Evolutionary conservation across 1,140 invertebrate genomes (phyloP), one percentile per base, ranked within the genome.

Genomic region (Gonatopus flavifemur): DNA sequence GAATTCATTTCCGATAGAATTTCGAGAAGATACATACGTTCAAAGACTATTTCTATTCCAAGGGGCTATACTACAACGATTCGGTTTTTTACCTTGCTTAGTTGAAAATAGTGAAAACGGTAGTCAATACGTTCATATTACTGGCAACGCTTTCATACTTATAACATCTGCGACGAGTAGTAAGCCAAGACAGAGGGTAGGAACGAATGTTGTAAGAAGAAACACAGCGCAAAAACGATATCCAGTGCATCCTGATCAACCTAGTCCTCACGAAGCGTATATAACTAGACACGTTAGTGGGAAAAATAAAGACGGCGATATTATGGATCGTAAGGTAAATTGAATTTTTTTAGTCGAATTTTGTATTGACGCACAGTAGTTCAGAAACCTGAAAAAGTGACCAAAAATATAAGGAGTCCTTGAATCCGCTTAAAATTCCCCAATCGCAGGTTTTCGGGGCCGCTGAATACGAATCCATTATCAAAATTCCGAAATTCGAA

Each of bases 141-240:
- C 91, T 22, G 96, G 95, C 0, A 95, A 95, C 67, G 93, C 96
- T 82, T 98, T 98, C 76, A 86, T 95, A 50, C 82, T 97, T 39
- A 88, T 97, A 62, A 88, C 88, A 2, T 80, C 80, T 1, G 82
- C 79, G 0, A 50, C 67, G 0, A 74, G 49, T 51, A 67, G 64
- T 4, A 73, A 68, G n/a, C 67, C 76, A 7, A 69, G 70, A 40
- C 68, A 71, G 19, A 52, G 75, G 15, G 56, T 67, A 4, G 65
- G 67, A 13, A 72, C 62, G 4, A 78, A 68, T 43, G 54, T 73
- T n/a, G 63, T 73, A 0, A 60, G 74, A 37, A 67, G 75, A 21
- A 72, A 57, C 36, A 64, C 49, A 4, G 70, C 59, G 22, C 72
- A 74, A 48, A 73, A 77, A 20, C 65, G 77, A 44, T 83, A 83